These are phyloP conservation scores for Nesidiocoris tenuis DNA, from an alignment of 2,888 invertebrate species.

Conservation along the genomic window DNA sequence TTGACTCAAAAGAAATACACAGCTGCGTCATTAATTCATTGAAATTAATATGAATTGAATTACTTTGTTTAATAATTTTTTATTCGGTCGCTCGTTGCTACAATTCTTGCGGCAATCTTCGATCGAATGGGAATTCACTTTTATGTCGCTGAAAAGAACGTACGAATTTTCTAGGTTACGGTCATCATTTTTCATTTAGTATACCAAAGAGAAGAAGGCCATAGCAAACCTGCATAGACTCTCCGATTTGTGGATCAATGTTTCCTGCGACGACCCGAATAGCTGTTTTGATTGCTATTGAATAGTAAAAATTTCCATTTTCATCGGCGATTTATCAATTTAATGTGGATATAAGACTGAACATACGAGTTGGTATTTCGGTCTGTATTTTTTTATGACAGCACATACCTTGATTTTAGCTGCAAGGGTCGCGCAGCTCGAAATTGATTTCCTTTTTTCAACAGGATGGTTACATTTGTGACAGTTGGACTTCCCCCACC, in stretches of 20 bases:
- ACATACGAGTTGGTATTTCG: neutral
- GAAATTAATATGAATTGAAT: too few relatives aligned
- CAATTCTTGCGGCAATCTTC: constrained; percentile 2
- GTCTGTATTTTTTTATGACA: too few relatives aligned
- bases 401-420: neutral
- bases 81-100: neutral
- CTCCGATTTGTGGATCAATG: neutral
- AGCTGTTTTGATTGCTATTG: neutral
- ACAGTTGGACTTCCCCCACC: constrained; percentile 21
- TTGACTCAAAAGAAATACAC: too few relatives aligned
- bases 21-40: too few relatives aligned
- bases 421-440: neutral
- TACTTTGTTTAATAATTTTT: neutral
- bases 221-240: too few relatives aligned
- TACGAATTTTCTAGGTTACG: neutral
- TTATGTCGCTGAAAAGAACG: neutral
- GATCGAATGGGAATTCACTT: constrained; percentile 8
- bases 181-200: neutral
- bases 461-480: neutral
- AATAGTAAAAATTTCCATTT: neutral
- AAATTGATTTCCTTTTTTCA: neutral
- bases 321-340: too few relatives aligned
- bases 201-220: neutral
- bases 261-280: neutral
- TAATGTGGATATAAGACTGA: too few relatives aligned